A percentile compares a stretch with the other conserved stretches of the same genome.
Evolutionary conservation across 2,888 invertebrate genomes (phyloP).

Genomic region (Apamea epomidion): DNA sequence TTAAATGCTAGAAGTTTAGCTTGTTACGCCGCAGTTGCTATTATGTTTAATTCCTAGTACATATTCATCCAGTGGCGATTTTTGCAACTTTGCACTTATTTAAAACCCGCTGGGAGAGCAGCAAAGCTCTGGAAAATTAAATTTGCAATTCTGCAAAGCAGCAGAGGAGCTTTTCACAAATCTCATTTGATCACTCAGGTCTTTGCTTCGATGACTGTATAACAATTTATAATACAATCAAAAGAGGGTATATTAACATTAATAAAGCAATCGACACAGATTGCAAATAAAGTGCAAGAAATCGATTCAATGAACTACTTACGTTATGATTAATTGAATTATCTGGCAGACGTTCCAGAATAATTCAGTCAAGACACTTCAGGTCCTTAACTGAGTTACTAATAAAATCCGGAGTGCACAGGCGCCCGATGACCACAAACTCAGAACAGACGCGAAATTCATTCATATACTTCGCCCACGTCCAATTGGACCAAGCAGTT

Average conservation of each 20-base stretch:
- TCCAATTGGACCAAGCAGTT: constrained; percentile 81
- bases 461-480: constrained; percentile 84
- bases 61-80: constrained; percentile 55
- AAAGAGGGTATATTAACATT: neutral
- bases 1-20: constrained; percentile 8
- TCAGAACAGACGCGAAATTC: constrained; percentile 76
- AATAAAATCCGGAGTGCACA: constrained; percentile 64
- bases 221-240: constrained; percentile 7
- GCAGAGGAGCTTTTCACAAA: constrained; percentile 71
- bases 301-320: neutral
- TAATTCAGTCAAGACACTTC: constrained; percentile 35
- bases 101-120: constrained; percentile 67
- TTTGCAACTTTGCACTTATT: constrained; percentile 68
- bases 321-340: constrained; percentile 23
- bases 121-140: constrained; percentile 73
- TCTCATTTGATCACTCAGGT: constrained; percentile 72
- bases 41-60: constrained; percentile 54
- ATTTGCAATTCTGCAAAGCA: constrained; percentile 73
- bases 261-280: constrained; percentile 1
- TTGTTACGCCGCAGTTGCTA: neutral
- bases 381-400: constrained; percentile 41
- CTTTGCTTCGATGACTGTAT: constrained; percentile 48
- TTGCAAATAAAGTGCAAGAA: neutral
- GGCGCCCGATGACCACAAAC: constrained; percentile 69
- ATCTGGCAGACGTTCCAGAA: constrained; percentile 12